A percentile compares a stretch with the other conserved stretches of the same genome.
Conservation (phyloP, 2,113 vertebrate genomes). For the Ibidorhyncha struthersii region DNA sequence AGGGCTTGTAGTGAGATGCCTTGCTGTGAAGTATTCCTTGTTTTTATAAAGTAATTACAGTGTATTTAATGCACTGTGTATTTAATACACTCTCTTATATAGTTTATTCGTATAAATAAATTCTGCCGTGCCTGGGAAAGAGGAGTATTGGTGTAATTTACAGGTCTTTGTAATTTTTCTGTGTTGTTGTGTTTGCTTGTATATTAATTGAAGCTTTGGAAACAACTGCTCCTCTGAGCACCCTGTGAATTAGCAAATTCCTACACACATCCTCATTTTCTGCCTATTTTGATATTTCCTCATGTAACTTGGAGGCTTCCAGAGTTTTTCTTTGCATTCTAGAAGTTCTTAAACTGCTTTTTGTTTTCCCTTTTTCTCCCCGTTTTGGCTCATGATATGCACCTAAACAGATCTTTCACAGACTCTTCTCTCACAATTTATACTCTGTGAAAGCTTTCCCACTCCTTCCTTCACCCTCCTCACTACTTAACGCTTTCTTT, state of each 20-base stretch:
- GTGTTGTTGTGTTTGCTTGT: neutral
- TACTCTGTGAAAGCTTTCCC: slow-evolving; percentile 46
- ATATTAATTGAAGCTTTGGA: neutral
- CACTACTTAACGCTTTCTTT: neutral
- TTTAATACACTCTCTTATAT: neutral
- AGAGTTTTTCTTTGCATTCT: neutral
- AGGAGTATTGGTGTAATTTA: neutral
- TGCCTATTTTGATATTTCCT: neutral
- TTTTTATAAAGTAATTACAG: slow-evolving; percentile 44
- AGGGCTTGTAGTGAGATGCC: slow-evolving; percentile 11
- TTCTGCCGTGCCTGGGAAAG: neutral
- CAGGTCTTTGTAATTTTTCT: neutral
- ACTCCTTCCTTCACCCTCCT: slow-evolving; percentile 10
- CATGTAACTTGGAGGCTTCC: neutral
- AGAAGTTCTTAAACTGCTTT: neutral
- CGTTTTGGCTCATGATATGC: neutral
- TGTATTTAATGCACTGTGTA: slow-evolving; percentile 5
- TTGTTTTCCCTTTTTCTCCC: slow-evolving; percentile 13
- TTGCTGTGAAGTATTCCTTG: slow-evolving; percentile 49
- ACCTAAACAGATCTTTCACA: slow-evolving; percentile 50
- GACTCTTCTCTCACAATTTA: slow-evolving; percentile 31
- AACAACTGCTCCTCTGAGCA: neutral
- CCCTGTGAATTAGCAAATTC: neutral
- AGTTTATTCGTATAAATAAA: neutral
- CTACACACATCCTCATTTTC: neutral